These are phyloP conservation scores for Hydra vulgaris DNA, from an alignment of 30 jellyfish, hydroid and myxozoan species.

Conservation along the genomic window DNA sequence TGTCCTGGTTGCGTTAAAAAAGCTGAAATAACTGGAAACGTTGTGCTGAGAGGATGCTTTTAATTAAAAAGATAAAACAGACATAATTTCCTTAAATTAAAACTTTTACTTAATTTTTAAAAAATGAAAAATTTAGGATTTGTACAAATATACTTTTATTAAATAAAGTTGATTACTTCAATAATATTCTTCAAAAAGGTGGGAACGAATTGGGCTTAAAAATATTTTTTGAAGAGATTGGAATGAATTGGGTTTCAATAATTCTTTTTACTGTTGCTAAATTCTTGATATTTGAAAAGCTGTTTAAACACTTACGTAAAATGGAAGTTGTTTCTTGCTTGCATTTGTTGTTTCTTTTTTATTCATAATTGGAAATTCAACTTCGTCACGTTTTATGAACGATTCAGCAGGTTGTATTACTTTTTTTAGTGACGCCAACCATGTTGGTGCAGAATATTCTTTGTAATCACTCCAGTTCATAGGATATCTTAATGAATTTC, in stretches of 20 bases:
- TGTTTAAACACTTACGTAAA: background rate
- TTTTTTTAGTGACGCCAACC: conserved; percentile 5
- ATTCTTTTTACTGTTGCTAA: background rate
- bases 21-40: background rate
- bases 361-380: background rate
- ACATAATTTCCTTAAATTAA: too few species aligned
- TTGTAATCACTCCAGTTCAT: conserved; percentile 29
- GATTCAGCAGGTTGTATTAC: conserved; percentile 25
- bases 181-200: too few species aligned
- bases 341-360: background rate
- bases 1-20: conserved; percentile 10
- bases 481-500: background rate
- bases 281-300: background rate
- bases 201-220: too few species aligned
- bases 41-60: background rate
- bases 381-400: background rate
- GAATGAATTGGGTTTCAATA: too few species aligned
- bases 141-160: too few species aligned
- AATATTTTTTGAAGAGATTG: too few species aligned
- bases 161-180: too few species aligned
- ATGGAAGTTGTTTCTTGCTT: background rate
- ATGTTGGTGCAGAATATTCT: conserved; percentile 11
- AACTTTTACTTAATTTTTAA: too few species aligned
- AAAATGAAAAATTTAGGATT: too few species aligned
- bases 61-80: background rate